phyloP scores from a whole-genome alignment of 2,888 invertebrate genomes.

The Monoplex corrugatus region DNA sequence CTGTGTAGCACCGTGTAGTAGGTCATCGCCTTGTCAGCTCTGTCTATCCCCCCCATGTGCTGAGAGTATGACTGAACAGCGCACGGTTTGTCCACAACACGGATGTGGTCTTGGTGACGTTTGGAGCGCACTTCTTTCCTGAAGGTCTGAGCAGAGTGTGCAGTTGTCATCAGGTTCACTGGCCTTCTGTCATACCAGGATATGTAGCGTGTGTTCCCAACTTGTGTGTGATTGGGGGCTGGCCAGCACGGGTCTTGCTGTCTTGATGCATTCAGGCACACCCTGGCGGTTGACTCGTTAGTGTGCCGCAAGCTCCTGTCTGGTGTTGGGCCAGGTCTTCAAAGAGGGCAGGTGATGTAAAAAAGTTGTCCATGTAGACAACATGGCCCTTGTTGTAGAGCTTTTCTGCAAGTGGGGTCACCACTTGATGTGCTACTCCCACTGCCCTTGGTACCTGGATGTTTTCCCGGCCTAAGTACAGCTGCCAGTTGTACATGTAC shows the following conservation, averaged over 20 bases:
- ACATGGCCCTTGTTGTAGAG: slow-evolving; percentile 7
- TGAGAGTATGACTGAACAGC: neutral
- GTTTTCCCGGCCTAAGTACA: neutral
- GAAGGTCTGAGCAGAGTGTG: neutral
- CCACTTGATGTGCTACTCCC: neutral
- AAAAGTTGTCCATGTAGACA: slow-evolving; percentile 23
- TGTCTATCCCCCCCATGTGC: slow-evolving; percentile 2
- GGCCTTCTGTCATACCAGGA: neutral
- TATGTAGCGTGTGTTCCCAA: neutral
- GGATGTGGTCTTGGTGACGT: neutral
- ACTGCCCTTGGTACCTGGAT: neutral
- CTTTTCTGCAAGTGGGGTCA: neutral
- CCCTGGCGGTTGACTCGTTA: neutral
- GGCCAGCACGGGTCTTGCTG: neutral
- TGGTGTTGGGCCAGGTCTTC: neutral
- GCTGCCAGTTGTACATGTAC: slow-evolving; percentile 8
- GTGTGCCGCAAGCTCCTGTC: slow-evolving; percentile 11
- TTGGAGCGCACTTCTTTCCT: slow-evolving; percentile 22
- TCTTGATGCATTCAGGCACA: neutral
- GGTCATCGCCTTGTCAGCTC: neutral
- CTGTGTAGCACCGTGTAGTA: neutral
- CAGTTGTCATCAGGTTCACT: neutral
- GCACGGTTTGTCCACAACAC: neutral
- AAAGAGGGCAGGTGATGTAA: neutral
- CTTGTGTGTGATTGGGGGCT: neutral